phyloP scores from a whole-genome alignment of 2,888 invertebrate genomes.

The Eupithecia centaureata region DNA sequence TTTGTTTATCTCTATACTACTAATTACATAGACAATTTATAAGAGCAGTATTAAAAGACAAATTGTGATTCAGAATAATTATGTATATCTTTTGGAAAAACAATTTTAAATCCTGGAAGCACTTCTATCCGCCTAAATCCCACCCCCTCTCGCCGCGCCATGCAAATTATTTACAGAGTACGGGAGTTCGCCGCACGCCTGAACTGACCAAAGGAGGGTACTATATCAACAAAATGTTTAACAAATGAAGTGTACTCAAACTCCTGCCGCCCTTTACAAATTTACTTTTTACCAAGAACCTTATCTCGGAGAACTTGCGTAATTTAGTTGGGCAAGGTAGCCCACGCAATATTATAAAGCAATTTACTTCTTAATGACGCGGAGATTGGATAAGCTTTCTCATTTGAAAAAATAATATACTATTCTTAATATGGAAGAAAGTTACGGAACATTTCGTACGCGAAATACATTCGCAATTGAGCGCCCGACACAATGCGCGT shows the following conservation, averaged over 20 bases:
- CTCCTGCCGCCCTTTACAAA: conserved; percentile 40
- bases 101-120: conserved; percentile 61
- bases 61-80: conserved; percentile 48
- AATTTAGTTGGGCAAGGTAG: conserved; percentile 23
- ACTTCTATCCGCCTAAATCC: conserved; percentile 40
- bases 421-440: neutral
- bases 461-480: conserved; percentile 51
- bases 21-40: neutral
- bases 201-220: conserved; percentile 62
- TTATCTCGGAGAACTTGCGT: conserved; percentile 22
- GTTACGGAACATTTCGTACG: conserved; percentile 27
- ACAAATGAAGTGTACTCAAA: conserved; percentile 50
- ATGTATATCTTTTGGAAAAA: conserved; percentile 60
- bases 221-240: conserved; percentile 54
- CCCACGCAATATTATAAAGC: conserved; percentile 31
- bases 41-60: neutral
- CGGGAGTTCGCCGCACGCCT: conserved; percentile 61
- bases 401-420: conserved; percentile 10
- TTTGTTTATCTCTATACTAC: no score
- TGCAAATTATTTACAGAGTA: conserved; percentile 75
- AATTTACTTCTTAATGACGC: conserved; percentile 23
- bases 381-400: conserved; percentile 44
- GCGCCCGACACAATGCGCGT: conserved; percentile 52
- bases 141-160: conserved; percentile 47
- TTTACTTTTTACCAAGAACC: conserved; percentile 40